A percentile compares a stretch with the other conserved stretches of the same genome.
Evolutionary conservation across 2,113 vertebrate species (phyloP).

Genomic region (Siniperca knerii): DNA sequence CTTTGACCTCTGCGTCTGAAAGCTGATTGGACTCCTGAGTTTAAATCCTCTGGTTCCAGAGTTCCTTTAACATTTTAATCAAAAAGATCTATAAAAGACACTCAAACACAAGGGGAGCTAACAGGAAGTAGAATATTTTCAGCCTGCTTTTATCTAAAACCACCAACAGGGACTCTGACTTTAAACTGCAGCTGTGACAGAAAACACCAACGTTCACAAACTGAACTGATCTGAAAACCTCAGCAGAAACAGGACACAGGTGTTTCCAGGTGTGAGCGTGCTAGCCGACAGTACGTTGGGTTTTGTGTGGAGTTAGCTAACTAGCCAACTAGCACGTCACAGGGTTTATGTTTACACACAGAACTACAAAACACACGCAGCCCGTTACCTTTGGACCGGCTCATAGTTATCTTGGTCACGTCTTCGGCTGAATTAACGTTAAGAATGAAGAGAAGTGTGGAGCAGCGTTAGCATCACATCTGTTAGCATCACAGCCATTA

Average conservation of each 20-base stretch:
- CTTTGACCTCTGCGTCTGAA: slow-evolving; percentile 33
- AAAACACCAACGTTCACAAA: too few species aligned
- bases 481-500: slow-evolving; percentile 10
- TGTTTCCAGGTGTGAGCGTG: not conserved
- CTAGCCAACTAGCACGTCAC: slow-evolving; percentile 59
- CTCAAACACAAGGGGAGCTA: slow-evolving; percentile 8
- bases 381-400: slow-evolving; percentile 76
- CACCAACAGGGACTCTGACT: not conserved
- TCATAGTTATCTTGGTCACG: slow-evolving; percentile 83
- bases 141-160: not conserved
- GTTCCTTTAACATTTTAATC: not conserved
- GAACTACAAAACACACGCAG: not conserved
- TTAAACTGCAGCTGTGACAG: too few species aligned
- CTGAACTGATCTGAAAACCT: not conserved
- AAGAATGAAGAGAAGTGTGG: slow-evolving; percentile 39
- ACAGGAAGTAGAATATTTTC: slow-evolving; percentile 18
- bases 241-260: not conserved
- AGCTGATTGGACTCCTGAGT: slow-evolving; percentile 3
- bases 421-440: slow-evolving; percentile 71
- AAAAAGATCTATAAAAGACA: not conserved
- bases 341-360: slow-evolving; percentile 18
- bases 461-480: slow-evolving; percentile 40
- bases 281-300: not conserved
- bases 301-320: slow-evolving; percentile 14
- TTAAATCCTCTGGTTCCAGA: not conserved